Conservation (phyloP, 2,888 invertebrate genomes). For the Stomorhina lunata region DNA sequence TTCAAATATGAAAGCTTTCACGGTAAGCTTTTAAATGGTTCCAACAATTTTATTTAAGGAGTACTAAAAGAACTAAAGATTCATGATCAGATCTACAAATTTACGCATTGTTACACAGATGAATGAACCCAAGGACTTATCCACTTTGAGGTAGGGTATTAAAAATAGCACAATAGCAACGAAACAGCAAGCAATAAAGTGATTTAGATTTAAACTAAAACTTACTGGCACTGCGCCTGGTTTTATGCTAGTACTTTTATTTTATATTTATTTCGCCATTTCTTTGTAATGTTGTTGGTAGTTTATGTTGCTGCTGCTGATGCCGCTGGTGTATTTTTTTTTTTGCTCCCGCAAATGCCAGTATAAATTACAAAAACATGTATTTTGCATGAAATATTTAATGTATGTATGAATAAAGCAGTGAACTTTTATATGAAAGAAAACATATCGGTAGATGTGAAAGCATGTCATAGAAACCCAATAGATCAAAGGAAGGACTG, state of each 20-base stretch:
- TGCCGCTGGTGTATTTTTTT: neutral
- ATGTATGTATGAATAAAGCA: slow-evolving; percentile 14
- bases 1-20: too few species aligned
- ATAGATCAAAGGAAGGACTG: too few species aligned
- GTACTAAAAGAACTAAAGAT: too few species aligned
- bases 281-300: slow-evolving; percentile 27
- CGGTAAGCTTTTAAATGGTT: too few species aligned
- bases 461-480: too few species aligned
- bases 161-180: slow-evolving; percentile 15
- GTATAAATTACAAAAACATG: slow-evolving; percentile 43
- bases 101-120: neutral
- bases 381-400: slow-evolving; percentile 49
- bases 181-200: slow-evolving; percentile 16
- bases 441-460: too few species aligned
- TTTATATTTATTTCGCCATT: neutral
- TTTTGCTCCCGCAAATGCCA: slow-evolving; percentile 7
- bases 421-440: neutral
- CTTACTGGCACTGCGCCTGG: slow-evolving; percentile 40
- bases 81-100: too few species aligned
- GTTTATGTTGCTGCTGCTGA: slow-evolving; percentile 1
- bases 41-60: too few species aligned
- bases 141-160: neutral
- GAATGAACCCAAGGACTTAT: neutral
- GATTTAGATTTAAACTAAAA: slow-evolving; percentile 57
- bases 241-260: slow-evolving; percentile 13